These are phyloP conservation scores for Orchesella cincta DNA, from an alignment of 1,140 invertebrate genomes.

Conservation along the genomic window DNA sequence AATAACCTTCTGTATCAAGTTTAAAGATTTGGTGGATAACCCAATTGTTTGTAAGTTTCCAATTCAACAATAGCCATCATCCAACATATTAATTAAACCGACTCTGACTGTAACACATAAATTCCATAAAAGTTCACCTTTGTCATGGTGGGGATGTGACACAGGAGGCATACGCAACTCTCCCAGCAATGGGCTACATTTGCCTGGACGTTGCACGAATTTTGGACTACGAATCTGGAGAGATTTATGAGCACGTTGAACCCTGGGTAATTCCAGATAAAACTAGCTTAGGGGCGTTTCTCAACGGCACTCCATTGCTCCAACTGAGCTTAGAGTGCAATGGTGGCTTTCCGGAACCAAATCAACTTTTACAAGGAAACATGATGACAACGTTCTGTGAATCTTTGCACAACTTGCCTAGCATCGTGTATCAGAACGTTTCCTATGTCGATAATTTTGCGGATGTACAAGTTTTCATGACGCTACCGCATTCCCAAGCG, in stretches of 20 bases:
- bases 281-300: not conserved
- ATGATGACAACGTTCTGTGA: conserved; percentile 13
- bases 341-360: conserved; percentile 8
- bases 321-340: conserved; percentile 16
- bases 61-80: no score
- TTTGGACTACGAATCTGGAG: conserved; percentile 24
- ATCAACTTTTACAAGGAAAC: conserved; percentile 32
- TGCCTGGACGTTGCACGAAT: conserved; percentile 24
- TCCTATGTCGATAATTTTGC: not conserved
- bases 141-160: not conserved
- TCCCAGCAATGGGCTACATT: conserved; percentile 13
- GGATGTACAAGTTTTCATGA: not conserved
- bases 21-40: conserved; percentile 33
- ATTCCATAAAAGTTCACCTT: not conserved
- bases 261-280: conserved; percentile 29
- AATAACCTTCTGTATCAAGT: conserved; percentile 5
- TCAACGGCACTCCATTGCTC: not conserved
- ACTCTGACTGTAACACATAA: not conserved
- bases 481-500: not conserved
- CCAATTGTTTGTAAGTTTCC: conserved; percentile 30
- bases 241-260: conserved; percentile 9
- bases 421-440: not conserved
- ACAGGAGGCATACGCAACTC: not conserved
- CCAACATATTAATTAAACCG: not conserved
- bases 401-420: conserved; percentile 4